Base-by-base conservation (phyloP, 1,140 invertebrate species). In the Halictus rubicundus region DNA sequence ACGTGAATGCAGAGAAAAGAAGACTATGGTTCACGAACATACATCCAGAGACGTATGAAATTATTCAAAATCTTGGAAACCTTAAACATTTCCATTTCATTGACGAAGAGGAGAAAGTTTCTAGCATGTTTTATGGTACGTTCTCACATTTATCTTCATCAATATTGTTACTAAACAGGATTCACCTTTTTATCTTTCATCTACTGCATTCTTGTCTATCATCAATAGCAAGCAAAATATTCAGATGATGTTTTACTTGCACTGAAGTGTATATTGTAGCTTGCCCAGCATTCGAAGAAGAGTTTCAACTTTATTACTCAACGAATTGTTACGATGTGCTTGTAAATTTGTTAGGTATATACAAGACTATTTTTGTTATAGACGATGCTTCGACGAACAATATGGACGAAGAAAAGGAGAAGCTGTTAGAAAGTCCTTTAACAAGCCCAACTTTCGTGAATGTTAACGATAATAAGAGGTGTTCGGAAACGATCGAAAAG, bases 1-100 rank as follows among this genome's bases (percentile, higher is more conserved):
- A 88, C 66, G 91, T 93, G 46, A 86, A 91, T 12, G 82, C 72
- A n/a, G 88, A 89, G 37, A 72, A 87, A 9, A 91, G 88, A n/a
- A 79, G 68, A 63, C 59, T 94, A 23, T 90, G 91, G 70, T 92
- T 94, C 63, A 37, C 91, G 37, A 90, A 93, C 76, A 82, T 93
- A 32, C 91, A 77, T 66, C 46, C 78, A 23, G 63, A 83, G 9
- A 64, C 90, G 8, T 21, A 78, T 0, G 69, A 88, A 57, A 87
- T 81, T 25, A 89, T 92, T 14, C 14, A 68, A 32, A 70, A 72
- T 42, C 63, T 92, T 23, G 84, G 86, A 16, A 81, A 83, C 0
- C 70, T 77, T 0, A 87, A 88, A 27, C 78, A 82, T 60, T 87
- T 93, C 16, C 68, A 80, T 7, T 82, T 89, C 21, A 87, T 92